These are phyloP conservation scores for Pseudomyrmex dendroicus DNA, from an alignment of 1,140 invertebrate genomes.

Conservation along the genomic window DNA sequence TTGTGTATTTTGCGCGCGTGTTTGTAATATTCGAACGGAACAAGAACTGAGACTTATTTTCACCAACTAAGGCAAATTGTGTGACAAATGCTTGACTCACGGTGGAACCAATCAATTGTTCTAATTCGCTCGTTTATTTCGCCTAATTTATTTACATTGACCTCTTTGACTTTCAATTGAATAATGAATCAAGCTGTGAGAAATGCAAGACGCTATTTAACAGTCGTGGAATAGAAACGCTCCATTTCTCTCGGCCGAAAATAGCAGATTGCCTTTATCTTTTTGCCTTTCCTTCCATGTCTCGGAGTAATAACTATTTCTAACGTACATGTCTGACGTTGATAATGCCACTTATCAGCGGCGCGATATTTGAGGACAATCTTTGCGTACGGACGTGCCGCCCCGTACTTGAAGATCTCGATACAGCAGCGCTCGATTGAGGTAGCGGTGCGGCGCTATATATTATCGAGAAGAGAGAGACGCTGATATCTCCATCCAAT, in stretches of 20 bases:
- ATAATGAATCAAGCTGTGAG: neutral
- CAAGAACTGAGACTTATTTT: too few species aligned
- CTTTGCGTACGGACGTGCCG: neutral
- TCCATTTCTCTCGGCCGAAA: too few species aligned
- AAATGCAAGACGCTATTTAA: too few species aligned
- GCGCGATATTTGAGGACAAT: neutral
- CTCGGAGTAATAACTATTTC: neutral
- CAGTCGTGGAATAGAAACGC: too few species aligned
- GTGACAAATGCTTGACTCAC: too few species aligned
- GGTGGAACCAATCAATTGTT: too few species aligned
- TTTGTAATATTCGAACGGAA: too few species aligned
- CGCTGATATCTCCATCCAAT: slow-evolving; percentile 56
- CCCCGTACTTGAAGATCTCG: slow-evolving; percentile 3
- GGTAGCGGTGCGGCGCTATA: slow-evolving; percentile 21
- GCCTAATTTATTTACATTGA: neutral
- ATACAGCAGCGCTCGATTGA: neutral
- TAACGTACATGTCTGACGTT: neutral
- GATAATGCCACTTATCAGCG: slow-evolving; percentile 1
- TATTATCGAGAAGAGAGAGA: slow-evolving; percentile 18
- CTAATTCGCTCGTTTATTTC: too few species aligned
- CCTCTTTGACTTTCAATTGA: neutral
- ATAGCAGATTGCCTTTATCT: too few species aligned
- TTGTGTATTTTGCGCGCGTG: too few species aligned
- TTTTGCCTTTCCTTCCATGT: neutral
- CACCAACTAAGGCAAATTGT: too few species aligned